Evolutionary conservation across 1,140 invertebrate species (phyloP), one percentile per base, ranked within the genome.

Genomic region (Orussus abietinus): DNA sequence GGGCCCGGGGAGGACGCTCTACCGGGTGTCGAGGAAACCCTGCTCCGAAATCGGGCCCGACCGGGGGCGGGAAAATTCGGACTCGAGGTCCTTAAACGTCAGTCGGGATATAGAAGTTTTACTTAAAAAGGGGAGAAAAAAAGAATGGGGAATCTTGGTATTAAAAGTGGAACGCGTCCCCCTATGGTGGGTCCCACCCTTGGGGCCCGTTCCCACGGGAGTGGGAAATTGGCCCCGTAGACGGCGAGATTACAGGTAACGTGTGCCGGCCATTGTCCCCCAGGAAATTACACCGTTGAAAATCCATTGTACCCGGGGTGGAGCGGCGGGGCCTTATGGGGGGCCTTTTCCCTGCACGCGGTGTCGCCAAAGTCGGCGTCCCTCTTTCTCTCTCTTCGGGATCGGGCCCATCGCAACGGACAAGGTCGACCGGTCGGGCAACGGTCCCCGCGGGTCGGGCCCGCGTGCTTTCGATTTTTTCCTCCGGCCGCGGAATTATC

Each of bases 231-330:
- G n/a, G n/a, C n/a, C n/a, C n/a, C n/a, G n/a, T n/a, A n/a, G n/a
- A n/a, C n/a, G n/a, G n/a, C n/a, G n/a, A n/a, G n/a, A n/a, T n/a
- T n/a, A n/a, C n/a, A n/a, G n/a, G n/a, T n/a, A n/a, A n/a, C n/a
- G n/a, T n/a, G n/a, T n/a, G n/a, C n/a, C 48, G 51, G 54, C 60
- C 53, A 58, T 62, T 49, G 49, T 49, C 51, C 41, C 43, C 46
- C n/a, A 31, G 40, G 45, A 59, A 62, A 62, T 62, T 59, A 59
- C 49, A 50, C 51, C 44, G 42, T 51, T 56, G 37, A 47, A 51
- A 56, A 49, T 56, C 45, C 51, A 56, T 54, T 54, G 48, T 54
- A 54, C 21, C 32, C 19, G 33, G 21, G 15, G 19, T 26, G n/a
- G 37, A 17, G 25, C 29, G 13, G 37, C 35, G 18, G 28, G 36